Evolutionary conservation across 2,797 vertebrate species (phyloP).

Genomic region (Labroides dimidiatus): DNA sequence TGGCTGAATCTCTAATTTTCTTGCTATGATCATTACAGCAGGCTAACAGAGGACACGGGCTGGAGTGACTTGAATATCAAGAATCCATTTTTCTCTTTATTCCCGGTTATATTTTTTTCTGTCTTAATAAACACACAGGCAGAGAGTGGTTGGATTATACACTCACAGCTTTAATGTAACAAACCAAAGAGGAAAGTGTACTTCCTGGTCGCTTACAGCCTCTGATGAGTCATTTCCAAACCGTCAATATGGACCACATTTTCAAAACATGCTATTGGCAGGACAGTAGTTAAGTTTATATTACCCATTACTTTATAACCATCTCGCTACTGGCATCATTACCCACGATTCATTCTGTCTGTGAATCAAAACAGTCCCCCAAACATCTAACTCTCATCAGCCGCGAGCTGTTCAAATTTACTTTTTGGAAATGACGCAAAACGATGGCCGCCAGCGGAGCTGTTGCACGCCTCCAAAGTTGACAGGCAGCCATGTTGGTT

Average conservation of each 20-base stretch:
- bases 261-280: slow-evolving; percentile 39
- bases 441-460: slow-evolving; percentile 48
- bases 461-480: slow-evolving; percentile 22
- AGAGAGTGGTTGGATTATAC: not conserved
- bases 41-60: slow-evolving; percentile 1
- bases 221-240: slow-evolving; percentile 22
- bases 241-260: slow-evolving; percentile 23
- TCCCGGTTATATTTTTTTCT: not conserved
- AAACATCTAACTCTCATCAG: slow-evolving; percentile 48
- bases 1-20: slow-evolving; percentile 23
- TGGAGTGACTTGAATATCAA: slow-evolving; percentile 13
- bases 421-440: slow-evolving; percentile 50
- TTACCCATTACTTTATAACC: slow-evolving; percentile 45
- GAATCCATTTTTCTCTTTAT: slow-evolving; percentile 2
- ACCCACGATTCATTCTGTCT: slow-evolving; percentile 49
- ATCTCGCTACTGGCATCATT: slow-evolving; percentile 58
- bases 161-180: not conserved
- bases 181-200: not conserved
- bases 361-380: slow-evolving; percentile 42
- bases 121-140: not conserved
- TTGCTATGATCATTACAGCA: slow-evolving; percentile 6
- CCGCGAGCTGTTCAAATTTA: slow-evolving; percentile 37
- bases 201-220: slow-evolving; percentile 1
- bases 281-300: slow-evolving; percentile 51
- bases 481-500: slow-evolving; percentile 41